These are phyloP conservation scores for Sepiola atlantica DNA, from an alignment of 2,888 invertebrate genomes.

Conservation along the genomic window DNA sequence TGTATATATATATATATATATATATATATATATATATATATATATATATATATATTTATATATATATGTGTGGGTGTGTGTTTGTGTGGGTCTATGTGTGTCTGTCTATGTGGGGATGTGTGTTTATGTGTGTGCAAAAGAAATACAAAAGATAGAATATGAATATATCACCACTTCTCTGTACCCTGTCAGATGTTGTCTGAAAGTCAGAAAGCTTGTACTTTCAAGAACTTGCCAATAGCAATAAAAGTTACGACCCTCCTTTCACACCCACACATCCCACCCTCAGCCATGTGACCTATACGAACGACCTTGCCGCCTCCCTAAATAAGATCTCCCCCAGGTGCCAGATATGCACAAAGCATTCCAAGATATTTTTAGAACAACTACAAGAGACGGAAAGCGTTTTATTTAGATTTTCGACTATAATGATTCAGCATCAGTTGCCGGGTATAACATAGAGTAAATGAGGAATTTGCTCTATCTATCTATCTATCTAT, in stretches of 20 bases:
- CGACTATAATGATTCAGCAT: not conserved
- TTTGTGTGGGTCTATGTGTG: not conserved
- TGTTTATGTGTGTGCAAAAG: not conserved
- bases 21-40: constrained; percentile 32
- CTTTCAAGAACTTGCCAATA: too few relatives aligned
- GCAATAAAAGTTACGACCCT: too few relatives aligned
- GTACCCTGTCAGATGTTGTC: not conserved
- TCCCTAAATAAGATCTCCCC: not conserved
- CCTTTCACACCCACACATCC: not conserved
- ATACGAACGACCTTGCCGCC: not conserved
- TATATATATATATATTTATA: not conserved
- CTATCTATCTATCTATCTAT: not conserved
- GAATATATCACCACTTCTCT: not conserved
- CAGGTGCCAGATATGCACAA: not conserved
- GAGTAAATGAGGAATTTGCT: not conserved
- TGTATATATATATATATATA: not conserved
- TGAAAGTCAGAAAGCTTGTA: not conserved
- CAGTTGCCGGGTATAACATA: not conserved
- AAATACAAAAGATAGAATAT: not conserved
- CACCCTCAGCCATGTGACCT: not conserved
- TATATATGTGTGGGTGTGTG: not conserved
- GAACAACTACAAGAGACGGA: not conserved
- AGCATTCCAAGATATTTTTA: not conserved
- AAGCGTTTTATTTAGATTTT: not conserved
- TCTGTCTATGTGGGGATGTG: not conserved